Percentiles rank a stretch among this genome's conserved stretches.
Conservation (phyloP, 2,113 vertebrate species). For the Epinephelus fuscoguttatus region DNA sequence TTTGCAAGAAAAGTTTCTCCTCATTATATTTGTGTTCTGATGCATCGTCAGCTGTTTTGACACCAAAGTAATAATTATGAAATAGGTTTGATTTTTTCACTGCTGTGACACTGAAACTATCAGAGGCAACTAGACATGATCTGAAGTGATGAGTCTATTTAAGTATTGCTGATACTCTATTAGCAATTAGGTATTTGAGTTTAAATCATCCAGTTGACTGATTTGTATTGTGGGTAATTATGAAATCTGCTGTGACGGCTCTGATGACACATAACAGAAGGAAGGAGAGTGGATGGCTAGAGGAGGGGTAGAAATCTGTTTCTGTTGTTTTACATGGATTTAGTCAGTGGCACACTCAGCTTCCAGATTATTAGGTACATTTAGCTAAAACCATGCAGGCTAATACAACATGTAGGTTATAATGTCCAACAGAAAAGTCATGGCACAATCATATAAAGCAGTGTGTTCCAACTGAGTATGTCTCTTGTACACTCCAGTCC, state of each 20-base stretch:
- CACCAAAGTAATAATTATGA: not conserved
- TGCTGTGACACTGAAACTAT: not conserved
- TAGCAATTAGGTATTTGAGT: not conserved
- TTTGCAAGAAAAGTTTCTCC: no score
- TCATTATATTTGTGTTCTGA: no score
- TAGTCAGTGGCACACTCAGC: no score
- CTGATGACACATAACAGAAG: not conserved
- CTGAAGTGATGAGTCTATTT: not conserved
- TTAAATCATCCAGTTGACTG: not conserved
- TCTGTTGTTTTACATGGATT: not conserved
- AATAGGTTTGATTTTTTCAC: not conserved
- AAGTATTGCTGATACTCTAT: not conserved
- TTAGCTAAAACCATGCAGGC: no score
- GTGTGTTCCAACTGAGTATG: no score
- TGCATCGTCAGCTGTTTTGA: not conserved
- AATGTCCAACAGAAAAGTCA: no score
- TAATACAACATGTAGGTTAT: no score
- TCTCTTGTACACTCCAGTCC: no score
- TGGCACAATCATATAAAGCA: no score
- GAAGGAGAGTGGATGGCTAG: no score
- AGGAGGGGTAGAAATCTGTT: not conserved
- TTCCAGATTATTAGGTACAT: no score
- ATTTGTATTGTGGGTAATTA: conserved; percentile 12
- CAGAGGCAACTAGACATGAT: not conserved
- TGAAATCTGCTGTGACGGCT: not conserved